Percentiles rank a stretch among this genome's conserved stretches.
Evolutionary conservation across 2,797 vertebrate genomes (phyloP).

Genomic region (Muraenolepis orangiensis): DNA sequence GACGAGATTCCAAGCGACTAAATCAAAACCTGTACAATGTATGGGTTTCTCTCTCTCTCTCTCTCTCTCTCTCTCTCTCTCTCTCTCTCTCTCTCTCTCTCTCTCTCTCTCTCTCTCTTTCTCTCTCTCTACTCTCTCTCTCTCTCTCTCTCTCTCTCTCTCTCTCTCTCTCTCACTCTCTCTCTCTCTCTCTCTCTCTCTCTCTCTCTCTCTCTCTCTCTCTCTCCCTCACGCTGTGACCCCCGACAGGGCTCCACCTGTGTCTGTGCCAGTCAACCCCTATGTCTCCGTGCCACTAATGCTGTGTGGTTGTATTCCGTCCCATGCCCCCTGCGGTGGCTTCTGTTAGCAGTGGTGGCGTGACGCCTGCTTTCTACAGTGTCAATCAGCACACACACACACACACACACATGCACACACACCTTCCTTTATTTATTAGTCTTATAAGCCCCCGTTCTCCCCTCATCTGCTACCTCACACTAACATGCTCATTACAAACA

Average conservation of each 20-base stretch:
- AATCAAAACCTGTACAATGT: too few species aligned
- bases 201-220: background rate
- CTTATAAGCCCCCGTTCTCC: slow-evolving; percentile 5
- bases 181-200: slow-evolving; percentile 2
- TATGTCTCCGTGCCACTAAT: background rate
- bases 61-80: background rate
- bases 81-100: background rate
- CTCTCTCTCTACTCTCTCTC: background rate
- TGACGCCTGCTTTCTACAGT: background rate
- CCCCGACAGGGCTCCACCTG: background rate
- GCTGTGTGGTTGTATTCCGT: background rate
- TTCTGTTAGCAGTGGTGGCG: background rate
- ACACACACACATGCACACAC: too few species aligned
- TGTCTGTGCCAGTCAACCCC: slow-evolving; percentile 6
- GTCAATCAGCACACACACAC: slow-evolving; percentile 12
- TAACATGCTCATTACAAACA: too few species aligned
- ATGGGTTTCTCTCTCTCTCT: background rate
- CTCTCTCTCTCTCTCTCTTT: background rate
- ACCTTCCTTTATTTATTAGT: background rate
- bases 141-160: background rate
- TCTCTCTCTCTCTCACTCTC: slow-evolving; percentile 3
- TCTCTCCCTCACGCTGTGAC: slow-evolving; percentile 5
- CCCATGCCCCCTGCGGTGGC: background rate
- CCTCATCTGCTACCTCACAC: slow-evolving; percentile 11
- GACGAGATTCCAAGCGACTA: too few species aligned